Conservation (phyloP, 1,140 invertebrate species). For the Yoshiicerus persimilis region DNA sequence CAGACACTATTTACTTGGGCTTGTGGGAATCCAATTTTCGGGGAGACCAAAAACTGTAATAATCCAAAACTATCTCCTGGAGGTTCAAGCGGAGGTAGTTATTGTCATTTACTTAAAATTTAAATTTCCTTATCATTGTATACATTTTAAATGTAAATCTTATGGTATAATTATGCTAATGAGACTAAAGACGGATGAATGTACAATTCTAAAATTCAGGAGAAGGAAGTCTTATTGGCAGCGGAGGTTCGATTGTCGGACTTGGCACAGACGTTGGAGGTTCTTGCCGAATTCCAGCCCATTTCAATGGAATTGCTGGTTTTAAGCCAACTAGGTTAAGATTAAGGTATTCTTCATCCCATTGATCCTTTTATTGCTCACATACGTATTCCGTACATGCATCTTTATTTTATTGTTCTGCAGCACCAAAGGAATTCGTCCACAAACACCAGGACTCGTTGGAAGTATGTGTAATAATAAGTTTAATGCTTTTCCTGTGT, state of each 20-base stretch:
- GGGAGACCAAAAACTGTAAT: conserved; percentile 41
- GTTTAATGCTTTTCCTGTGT: neutral
- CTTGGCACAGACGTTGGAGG: conserved; percentile 58
- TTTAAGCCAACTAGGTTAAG: conserved; percentile 38
- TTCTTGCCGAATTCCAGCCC: conserved; percentile 35
- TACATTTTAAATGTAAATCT: neutral
- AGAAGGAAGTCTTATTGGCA: conserved; percentile 50
- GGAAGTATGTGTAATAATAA: neutral
- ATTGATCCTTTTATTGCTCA: neutral
- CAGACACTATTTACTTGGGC: conserved; percentile 21
- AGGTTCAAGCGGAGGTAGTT: conserved; percentile 40
- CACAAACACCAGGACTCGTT: neutral
- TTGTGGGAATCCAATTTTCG: conserved; percentile 49
- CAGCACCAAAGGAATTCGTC: conserved; percentile 18
- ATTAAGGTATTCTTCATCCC: neutral
- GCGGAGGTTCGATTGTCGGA: conserved; percentile 50
- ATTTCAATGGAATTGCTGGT: conserved; percentile 34
- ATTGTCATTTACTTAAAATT: conserved; percentile 36
- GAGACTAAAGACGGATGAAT: too few species aligned
- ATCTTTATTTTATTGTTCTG: neutral
- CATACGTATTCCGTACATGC: neutral
- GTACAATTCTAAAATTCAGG: neutral
- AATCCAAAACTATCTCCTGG: conserved; percentile 39
- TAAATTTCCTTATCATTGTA: neutral
- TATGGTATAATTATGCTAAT: too few species aligned